Conservation (phyloP, 2,113 vertebrate genomes). For the Ancistrus triradiatus region DNA sequence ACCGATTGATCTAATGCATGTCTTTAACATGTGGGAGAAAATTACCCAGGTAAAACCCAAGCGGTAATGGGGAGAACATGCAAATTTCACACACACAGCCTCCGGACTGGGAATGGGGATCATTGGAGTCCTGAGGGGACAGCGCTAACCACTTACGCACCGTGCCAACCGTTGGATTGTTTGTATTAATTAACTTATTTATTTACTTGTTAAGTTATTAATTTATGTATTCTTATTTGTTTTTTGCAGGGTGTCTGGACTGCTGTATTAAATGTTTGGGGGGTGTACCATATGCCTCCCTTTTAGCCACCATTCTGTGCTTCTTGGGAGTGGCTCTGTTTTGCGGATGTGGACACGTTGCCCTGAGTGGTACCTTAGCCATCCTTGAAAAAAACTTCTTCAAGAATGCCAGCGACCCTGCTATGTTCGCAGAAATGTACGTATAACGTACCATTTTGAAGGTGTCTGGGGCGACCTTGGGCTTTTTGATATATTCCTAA, state of each 20-base stretch:
- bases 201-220: too few species aligned
- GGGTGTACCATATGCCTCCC: constrained; percentile 94
- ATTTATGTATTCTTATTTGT: constrained; percentile 1
- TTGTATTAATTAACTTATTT: too few species aligned
- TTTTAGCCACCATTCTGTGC: constrained; percentile 96
- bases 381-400: constrained; percentile 93
- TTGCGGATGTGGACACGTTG: constrained; percentile 94
- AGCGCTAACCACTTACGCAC: too few species aligned
- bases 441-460: constrained; percentile 60
- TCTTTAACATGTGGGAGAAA: too few species aligned
- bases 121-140: too few species aligned
- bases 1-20: too few species aligned
- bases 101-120: too few species aligned
- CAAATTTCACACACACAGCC: too few species aligned
- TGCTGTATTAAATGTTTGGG: constrained; percentile 99
- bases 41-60: too few species aligned
- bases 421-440: constrained; percentile 88
- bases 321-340: constrained; percentile 96
- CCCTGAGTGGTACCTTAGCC: constrained; percentile 82
- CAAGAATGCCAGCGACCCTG: constrained; percentile 79
- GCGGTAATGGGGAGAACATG: too few species aligned
- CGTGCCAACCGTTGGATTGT: too few species aligned
- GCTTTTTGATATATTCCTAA: background rate
- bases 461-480: too few species aligned
- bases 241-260: constrained; percentile 89